Evolutionary conservation across 2,113 vertebrate species (phyloP).

Genomic region (Gymnorhina tibicen): DNA sequence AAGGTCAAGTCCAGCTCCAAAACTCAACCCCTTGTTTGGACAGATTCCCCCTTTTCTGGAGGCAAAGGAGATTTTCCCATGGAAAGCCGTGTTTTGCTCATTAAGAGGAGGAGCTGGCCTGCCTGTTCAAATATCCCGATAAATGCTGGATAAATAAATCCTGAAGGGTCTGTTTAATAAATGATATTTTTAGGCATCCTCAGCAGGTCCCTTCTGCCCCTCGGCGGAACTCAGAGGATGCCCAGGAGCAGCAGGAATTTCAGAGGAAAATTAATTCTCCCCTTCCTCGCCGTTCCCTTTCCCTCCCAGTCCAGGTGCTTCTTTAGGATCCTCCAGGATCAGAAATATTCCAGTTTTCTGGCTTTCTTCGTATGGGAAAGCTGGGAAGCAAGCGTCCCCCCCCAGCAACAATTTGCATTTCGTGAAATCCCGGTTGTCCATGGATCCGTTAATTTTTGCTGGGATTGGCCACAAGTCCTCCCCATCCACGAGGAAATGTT

Average conservation of each 20-base stretch:
- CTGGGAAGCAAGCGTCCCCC: neutral
- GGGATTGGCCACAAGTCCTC: neutral
- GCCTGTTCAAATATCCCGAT: neutral
- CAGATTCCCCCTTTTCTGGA: neutral
- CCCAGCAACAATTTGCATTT: neutral
- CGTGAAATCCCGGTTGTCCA: neutral
- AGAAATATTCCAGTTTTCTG: neutral
- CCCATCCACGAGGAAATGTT: neutral
- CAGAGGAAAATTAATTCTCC: neutral
- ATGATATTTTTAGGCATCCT: neutral
- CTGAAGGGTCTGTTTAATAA: neutral
- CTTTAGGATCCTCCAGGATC: neutral
- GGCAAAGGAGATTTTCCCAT: neutral
- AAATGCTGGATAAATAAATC: neutral
- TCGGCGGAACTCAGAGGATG: fast-evolving
- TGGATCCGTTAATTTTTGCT: fast-evolving
- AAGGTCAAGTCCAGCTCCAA: neutral
- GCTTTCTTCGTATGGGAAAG: neutral
- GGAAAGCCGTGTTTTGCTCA: neutral
- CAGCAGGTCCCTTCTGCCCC: neutral
- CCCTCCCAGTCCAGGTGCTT: neutral
- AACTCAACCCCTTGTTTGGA: neutral
- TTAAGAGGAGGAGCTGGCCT: neutral
- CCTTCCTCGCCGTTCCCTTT: neutral
- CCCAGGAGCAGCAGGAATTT: neutral